Evolutionary conservation across 2,797 vertebrate genomes (phyloP), one percentile per base, ranked within the genome.

Genomic region (Synaphobranchus kaupii): DNA sequence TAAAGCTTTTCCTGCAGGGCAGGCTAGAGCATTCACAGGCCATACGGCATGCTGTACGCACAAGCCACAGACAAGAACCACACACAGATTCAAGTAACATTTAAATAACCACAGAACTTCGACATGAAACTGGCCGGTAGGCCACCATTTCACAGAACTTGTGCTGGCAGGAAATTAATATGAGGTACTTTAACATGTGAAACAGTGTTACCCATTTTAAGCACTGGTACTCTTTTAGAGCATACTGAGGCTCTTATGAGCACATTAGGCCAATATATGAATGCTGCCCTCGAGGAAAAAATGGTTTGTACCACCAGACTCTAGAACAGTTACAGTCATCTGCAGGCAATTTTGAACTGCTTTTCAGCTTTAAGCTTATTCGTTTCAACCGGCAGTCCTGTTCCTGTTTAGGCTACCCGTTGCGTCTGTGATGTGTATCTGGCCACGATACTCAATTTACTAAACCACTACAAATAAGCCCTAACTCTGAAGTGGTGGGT

Each of bases 31-130:
- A 95, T 96, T 94, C 93, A 94, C 94, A 95, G 93, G 93, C 94
- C 93, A 83, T 63, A 83, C 28, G 56, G 58, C 86, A 86, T 80
- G 85, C 58, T 47, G 28, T 63, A 44, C 48, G 8, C 63, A 96
- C 96, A 97, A 97, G 96, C 96, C 96, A 96, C 95, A 92, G 91
- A 97, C 94, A 94, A 95, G 93, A 94, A 95, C 94, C 93, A 96
- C 96, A 95, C 96, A 97, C 96, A 95, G 95, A 96, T 96, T 97
- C 96, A 97, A 97, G 96, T 96, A 97, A 96, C 96, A 96, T 95
- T 96, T 96, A 96, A 95, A 96, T 93, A 96, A 20, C 95, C 95
- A 96, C 87, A 93, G 20, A 84, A 93, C 95, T 94, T 96, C 95
- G 95, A 96, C 95, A 91, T 94, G 95, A 96, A 96, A 95, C 96